Evolutionary conservation across 2,888 invertebrate species (phyloP).

Genomic region (Parthenolecanium corni): DNA sequence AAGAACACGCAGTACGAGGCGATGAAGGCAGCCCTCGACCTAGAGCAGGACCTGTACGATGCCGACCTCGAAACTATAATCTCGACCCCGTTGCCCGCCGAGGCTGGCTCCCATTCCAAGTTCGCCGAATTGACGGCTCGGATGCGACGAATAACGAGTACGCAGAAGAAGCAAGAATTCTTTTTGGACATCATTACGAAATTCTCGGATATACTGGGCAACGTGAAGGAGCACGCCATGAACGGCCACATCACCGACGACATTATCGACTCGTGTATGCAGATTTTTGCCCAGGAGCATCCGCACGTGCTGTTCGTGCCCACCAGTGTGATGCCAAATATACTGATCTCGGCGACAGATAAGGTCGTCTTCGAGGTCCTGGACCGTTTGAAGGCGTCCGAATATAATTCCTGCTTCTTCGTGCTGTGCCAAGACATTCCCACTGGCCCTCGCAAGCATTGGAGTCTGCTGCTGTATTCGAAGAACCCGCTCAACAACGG

Average conservation of each 20-base stretch:
- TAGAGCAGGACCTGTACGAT: conserved; percentile 5
- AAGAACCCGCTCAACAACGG: not conserved
- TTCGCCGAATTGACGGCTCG: not conserved
- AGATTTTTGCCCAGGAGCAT: conserved; percentile 3
- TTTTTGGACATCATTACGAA: not conserved
- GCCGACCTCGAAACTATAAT: not conserved
- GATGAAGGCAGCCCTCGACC: not conserved
- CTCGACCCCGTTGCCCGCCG: not conserved
- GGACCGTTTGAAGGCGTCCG: not conserved
- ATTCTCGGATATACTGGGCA: not conserved
- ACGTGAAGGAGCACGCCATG: not conserved
- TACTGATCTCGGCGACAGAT: not conserved
- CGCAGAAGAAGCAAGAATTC: not conserved
- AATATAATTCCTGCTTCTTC: not conserved
- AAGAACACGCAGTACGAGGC: conserved; percentile 7
- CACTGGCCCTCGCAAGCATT: not conserved
- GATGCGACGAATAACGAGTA: not conserved
- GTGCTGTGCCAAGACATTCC: not conserved
- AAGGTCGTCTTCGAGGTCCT: not conserved
- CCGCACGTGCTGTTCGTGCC: not conserved
- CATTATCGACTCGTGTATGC: not conserved
- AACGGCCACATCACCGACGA: conserved; percentile 5
- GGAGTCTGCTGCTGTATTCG: conserved; percentile 4
- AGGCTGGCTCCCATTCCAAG: not conserved
- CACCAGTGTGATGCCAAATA: not conserved